Base-by-base conservation (phyloP, 2,888 invertebrate genomes). In the Melanotus villosus region DNA sequence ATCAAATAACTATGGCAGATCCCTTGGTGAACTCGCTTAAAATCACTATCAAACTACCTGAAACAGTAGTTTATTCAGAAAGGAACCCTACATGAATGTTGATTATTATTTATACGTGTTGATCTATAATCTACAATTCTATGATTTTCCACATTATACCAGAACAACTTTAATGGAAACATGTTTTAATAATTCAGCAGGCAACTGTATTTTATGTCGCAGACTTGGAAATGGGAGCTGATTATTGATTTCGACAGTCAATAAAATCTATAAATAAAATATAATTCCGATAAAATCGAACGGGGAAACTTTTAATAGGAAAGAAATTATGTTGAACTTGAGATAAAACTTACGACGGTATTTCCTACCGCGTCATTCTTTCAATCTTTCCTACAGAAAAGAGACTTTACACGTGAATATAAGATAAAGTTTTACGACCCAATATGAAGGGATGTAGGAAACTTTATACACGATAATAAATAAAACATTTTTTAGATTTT, bases 401-500 rank as follows among this genome's bases (percentile, higher is more conserved):
- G 26, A 50, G n/a, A 12, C 47, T 14, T 16, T 50, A 23, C 47
- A 50, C 47, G 23, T 50, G 47, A 18, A 43, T 43, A 43, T 43
- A 43, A 43, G 43, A 43, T 43, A 43, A 50, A 50, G 26, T 50
- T 50, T 23, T 26, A 26, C 10, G 47, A 26, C 12, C 26, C 18
- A 50, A 34, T 6, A 34, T 54, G 54, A 34, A 34, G 19, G 34
- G 54, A 10, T 18, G 19, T 54, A 54, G 54, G 18, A 30, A 54
- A 54, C 32, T 54, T 54, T 54, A 19, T 14, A 32, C 54, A 54
- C 16, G 54, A 54, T 54, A 54, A 54, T 54, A 54, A 54, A 54
- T 50, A 34, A 18, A 32, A 16, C 26, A 30, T 23, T 50, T 50
- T 12, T 12, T n/a, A 34, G 34, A 34, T 34, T 34, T 34, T 12